Conservation (phyloP, 1,140 invertebrate genomes). For the Drosophila pseudoobscura region DNA sequence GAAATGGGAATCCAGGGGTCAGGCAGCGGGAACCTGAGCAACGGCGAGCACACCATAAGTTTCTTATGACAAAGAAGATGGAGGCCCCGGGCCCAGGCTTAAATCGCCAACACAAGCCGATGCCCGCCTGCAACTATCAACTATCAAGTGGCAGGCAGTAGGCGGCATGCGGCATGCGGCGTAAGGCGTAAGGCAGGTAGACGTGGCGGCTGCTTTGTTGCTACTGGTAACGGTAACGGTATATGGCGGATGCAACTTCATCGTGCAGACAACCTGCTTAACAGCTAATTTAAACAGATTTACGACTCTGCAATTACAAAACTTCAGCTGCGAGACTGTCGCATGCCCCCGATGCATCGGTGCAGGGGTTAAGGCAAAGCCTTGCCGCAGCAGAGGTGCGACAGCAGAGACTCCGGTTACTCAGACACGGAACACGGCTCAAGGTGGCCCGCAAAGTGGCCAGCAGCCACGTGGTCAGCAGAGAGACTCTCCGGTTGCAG, state of each 20-base stretch:
- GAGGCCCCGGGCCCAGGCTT: slow-evolving; percentile 6
- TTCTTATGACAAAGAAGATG: slow-evolving; percentile 7
- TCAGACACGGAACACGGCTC: no score
- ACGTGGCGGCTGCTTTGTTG: background rate
- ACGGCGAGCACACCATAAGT: slow-evolving; percentile 4
- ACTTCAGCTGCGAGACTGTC: slow-evolving; percentile 4
- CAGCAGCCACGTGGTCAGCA: no score
- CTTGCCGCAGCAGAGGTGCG: no score
- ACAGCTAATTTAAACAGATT: slow-evolving; percentile 69
- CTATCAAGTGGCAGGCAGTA: background rate
- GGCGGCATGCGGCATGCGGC: background rate
- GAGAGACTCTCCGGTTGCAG: no score
- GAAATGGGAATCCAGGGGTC: background rate
- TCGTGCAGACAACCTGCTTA: slow-evolving; percentile 59
- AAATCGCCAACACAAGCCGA: slow-evolving; percentile 1
- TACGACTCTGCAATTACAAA: slow-evolving; percentile 50
- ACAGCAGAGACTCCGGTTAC: no score
- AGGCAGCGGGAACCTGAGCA: background rate
- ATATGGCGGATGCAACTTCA: slow-evolving; percentile 28
- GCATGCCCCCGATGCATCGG: no score
- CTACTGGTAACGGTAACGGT: slow-evolving; percentile 25
- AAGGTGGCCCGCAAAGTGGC: no score
- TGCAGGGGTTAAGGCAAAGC: no score
- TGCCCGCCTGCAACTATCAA: slow-evolving; percentile 2
- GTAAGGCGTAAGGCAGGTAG: background rate